phyloP scores from a whole-genome alignment of 2,113 vertebrate species.

The Microcebus griseorufus region DNA sequence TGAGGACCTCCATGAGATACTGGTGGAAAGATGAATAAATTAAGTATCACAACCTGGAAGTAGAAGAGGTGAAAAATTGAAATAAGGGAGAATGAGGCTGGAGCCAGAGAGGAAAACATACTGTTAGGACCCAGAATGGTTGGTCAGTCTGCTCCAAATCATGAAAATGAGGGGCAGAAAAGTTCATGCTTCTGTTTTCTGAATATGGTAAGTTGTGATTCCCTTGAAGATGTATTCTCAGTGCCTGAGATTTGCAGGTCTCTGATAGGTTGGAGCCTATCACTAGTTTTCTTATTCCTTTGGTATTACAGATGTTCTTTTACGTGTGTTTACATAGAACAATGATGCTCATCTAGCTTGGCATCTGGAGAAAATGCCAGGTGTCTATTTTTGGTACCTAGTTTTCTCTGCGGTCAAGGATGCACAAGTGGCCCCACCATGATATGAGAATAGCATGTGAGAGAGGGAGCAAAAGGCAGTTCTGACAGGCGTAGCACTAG shows the following conservation, averaged over 20 bases:
- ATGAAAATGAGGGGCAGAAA: neutral
- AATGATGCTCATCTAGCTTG: neutral
- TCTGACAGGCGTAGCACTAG: neutral
- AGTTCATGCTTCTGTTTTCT: neutral
- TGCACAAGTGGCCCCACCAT: neutral
- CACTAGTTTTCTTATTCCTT: neutral
- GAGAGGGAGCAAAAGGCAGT: neutral
- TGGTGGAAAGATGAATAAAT: neutral
- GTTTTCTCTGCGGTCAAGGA: neutral
- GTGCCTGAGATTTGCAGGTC: fast-evolving
- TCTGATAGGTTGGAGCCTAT: neutral
- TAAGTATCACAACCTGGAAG: too few relatives aligned
- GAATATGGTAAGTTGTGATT: neutral
- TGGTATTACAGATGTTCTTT: neutral
- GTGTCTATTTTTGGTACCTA: neutral
- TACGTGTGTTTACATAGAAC: neutral
- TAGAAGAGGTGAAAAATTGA: neutral
- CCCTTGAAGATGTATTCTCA: neutral
- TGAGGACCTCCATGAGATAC: neutral
- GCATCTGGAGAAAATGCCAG: neutral
- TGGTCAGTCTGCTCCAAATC: neutral
- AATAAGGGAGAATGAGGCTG: neutral
- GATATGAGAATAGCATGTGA: too few relatives aligned
- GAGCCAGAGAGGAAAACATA: neutral
- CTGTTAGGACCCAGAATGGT: neutral